Evolutionary conservation across 2,797 vertebrate species (phyloP), one percentile per base, ranked within the genome.

Genomic region (Xerus rutilus): DNA sequence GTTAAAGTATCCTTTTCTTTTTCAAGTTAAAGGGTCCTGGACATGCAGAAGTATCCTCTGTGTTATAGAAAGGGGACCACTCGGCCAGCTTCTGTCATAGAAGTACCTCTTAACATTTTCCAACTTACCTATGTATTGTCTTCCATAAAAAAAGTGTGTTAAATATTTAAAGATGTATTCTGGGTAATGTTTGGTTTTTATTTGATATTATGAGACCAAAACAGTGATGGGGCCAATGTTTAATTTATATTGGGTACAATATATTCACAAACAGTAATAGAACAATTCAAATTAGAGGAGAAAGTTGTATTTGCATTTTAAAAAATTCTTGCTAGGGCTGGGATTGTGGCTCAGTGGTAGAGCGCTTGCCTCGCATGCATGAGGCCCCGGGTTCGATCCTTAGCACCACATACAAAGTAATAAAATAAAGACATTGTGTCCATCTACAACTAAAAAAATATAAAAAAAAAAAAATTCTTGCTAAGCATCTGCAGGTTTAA

Each of bases 91-190:
- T 86, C 52, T 74, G 2, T 28, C 30, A 21, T 39, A 35, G 47
- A 86, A 96, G 32, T n/a, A 69, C 35, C 78, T 86, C n/a, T 25
- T 86, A 79, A 59, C 11, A 47, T 72, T 93, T 79, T 94, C 3
- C 93, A 93, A 28, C 2, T 93, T 94, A 9, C 93, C 0, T 86
- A 7, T 65, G 11, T 93, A 89, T 54, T 81, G 9, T 95, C 32
- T 49, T 65, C 13, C 39, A 93, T 39, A 39, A 83, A 96, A 91
- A 91, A 49, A 86, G 3, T 8, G 59, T 67, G 5, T 84, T 96
- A 54, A 70, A 2, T 74, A 84, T 86, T 28, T 67, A 0, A 21
- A 83, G 93, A 96, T 95, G 5, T 94, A 85, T 86, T 86, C 47
- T 74, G 21, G 65, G 21, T 73, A 81, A 13, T 54, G 28, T 47